Conservation (phyloP, 64 coral and sea anemone species). For the Dendronephthya gigantea region DNA sequence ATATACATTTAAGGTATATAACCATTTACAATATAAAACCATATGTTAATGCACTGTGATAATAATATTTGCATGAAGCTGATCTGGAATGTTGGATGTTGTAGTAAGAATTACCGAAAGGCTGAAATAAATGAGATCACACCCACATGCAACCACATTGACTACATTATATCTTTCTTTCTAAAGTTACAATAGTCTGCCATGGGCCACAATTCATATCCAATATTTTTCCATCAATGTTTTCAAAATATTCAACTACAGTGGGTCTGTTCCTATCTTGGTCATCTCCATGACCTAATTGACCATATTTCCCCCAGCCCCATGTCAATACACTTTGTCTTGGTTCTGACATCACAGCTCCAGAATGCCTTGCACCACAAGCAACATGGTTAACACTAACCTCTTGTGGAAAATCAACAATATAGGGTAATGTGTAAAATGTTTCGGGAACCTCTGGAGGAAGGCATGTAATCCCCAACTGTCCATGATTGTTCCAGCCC, state of each 20-base stretch:
- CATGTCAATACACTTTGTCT: constrained; percentile 57
- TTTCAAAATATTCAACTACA: constrained; percentile 21
- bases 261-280: constrained; percentile 25
- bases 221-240: constrained; percentile 17
- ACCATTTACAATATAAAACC: too few species aligned
- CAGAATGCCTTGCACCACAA: constrained; percentile 85
- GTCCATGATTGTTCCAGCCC: constrained; percentile 95
- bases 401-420: constrained; percentile 47
- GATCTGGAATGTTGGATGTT: too few species aligned
- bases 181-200: constrained; percentile 27
- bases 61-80: too few species aligned
- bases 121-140: too few species aligned
- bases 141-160: too few species aligned
- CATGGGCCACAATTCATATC: constrained; percentile 33
- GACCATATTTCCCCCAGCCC: constrained; percentile 84
- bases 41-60: too few species aligned
- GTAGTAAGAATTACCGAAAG: too few species aligned
- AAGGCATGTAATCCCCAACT: constrained; percentile 45
- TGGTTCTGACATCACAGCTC: constrained; percentile 44
- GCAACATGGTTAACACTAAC: constrained; percentile 40
- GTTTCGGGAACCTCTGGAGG: constrained; percentile 13
- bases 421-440: constrained; percentile 48
- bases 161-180: background rate
- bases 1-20: too few species aligned
- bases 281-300: constrained; percentile 57